Evolutionary conservation across 2,797 vertebrate genomes (phyloP), one percentile per base, ranked within the genome.

Genomic region (Erpetoichthys calabaricus): DNA sequence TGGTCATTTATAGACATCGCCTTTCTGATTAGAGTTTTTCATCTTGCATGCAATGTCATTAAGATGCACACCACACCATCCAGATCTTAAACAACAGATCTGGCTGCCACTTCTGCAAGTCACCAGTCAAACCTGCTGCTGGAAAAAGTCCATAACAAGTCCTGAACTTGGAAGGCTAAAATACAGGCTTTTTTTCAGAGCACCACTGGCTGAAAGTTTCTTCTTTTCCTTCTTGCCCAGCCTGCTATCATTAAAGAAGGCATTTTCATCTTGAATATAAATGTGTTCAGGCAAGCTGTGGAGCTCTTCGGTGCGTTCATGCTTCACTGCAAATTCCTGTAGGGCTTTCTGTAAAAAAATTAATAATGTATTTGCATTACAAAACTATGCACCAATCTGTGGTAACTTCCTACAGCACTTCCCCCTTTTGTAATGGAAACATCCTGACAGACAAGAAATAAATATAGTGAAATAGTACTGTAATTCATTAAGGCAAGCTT

Each of bases 91-190:
- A 25, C 25, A 25, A 25, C 25, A 25, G 1, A 25, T 25, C 25
- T 25, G 25, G 25, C 25, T 25, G 25, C 25, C 25, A 25, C 25
- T 25, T 44, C 45, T 25, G 3, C 44, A 45, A 47, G 46, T 45
- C 8, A 9, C 42, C 46, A 8, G 10, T 62, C 68, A 5, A 4
- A 87, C 85, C 86, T 88, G 86, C 41, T 83, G 73, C 64, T 71
- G 77, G 66, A 87, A 88, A 75, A 88, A 87, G 65, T 88, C 85
- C 69, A 84, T 70, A 54, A 79, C 81, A 2, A 87, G 77, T 62
- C 69, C 65, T 43, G 80, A 80, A 63, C 79, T 81, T 1, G 86
- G 86, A 53, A 88, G 72, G 62, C 83, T 82, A 68, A 88, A 80
- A 63, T 73, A 75, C 41, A 84, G 67, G 65, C 62, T 82, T 62